Evolutionary conservation across 2,113 vertebrate genomes (phyloP).

Genomic region (Trochalopteron elliotii): DNA sequence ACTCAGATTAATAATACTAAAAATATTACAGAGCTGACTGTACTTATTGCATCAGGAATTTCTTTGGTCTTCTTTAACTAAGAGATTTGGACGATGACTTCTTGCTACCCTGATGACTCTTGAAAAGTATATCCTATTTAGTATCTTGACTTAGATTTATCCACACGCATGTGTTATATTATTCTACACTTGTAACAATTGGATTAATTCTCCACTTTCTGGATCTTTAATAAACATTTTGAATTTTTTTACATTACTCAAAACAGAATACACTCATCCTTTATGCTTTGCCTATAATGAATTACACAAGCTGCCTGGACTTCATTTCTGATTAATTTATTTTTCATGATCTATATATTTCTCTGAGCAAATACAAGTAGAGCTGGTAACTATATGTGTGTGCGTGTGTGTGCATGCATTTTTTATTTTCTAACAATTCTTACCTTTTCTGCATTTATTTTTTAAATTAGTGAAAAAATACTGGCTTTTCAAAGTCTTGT

Average conservation of each 20-base stretch:
- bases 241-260: not conserved
- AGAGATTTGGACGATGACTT: not conserved
- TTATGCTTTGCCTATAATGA: not conserved
- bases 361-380: not conserved
- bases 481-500: not conserved
- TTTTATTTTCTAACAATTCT: not conserved
- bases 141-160: not conserved
- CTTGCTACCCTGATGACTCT: not conserved
- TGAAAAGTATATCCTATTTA: not conserved
- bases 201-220: not conserved
- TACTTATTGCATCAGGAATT: not conserved
- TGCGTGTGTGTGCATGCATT: rapidly evolving
- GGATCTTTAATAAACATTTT: not conserved
- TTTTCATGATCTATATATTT: not conserved
- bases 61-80: not conserved
- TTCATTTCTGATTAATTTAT: not conserved
- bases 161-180: rapidly evolving
- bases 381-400: not conserved
- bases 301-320: not conserved
- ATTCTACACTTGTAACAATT: not conserved
- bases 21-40: not conserved
- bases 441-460: not conserved
- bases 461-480: not conserved
- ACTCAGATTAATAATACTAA: not conserved
- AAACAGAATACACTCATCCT: not conserved